Base-by-base conservation (phyloP, 2,113 vertebrate species). In the Brachirus orientalis region DNA sequence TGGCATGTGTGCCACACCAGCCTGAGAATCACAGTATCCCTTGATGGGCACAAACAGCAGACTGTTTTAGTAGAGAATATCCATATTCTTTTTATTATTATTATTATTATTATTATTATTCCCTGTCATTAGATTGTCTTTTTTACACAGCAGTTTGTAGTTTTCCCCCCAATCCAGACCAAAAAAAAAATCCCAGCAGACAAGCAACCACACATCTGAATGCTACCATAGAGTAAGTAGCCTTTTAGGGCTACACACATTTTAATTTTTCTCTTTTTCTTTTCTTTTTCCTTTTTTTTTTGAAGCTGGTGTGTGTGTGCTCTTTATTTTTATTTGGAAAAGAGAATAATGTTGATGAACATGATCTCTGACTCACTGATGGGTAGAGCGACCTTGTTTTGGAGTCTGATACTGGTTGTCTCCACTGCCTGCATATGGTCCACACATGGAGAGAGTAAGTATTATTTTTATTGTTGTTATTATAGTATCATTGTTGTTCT, bases 381-480 rank as follows among this genome's bases (percentile, higher is more conserved):
- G 93, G 91, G 91, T 88, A 91, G 93, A 90, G 89, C 90, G 94
- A 94, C 95, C 95, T 94, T 95, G 86, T 92, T 93, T 88, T 95
- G 95, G 94, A 94, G 90, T 90, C 90, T 96, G 77, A 86, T 95
- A 91, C 89, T 95, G 74, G 83, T 92, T 84, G 90, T 93, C 84
- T 91, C 86, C 73, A 72, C 92, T 71, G 88, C 96, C 82, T 94
- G 92, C 88, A 84, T 96, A 70, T 93, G 94, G 90, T 91, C 94
- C 63, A 86, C 94, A 79, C 85, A 93, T 92, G 96, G 94, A 88
- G 95, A 96, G 93, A 94, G 96, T 97, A 93, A 98, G 95, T 96
- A 50, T 51, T 18, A 12, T 6, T 63, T 35, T 5, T 18, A 2
- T 20, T 19, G 40, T 44, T 38, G 10, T 38, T 38, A 8, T 38